Evolutionary conservation across 2,113 vertebrate species (phyloP), one percentile per base, ranked within the genome.

Genomic region (Xenopus laevis): DNA sequence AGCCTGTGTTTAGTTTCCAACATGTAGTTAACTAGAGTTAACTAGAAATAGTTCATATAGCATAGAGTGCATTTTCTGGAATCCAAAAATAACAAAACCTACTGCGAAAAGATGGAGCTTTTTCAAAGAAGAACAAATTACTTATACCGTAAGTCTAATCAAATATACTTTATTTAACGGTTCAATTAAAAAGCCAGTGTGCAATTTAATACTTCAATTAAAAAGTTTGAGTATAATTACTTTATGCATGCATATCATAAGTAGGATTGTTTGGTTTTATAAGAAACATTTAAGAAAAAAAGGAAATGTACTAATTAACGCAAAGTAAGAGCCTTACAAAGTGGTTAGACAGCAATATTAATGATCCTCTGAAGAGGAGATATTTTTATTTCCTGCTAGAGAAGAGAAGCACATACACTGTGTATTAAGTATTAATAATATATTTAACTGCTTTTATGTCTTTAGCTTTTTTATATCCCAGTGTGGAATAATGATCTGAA

Each of bases 91-190:
- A 50, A 10, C 7, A 50, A 50, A 50, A 13, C 47, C 15, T 50
- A 50, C 47, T 50, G 12, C 3, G 33, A 12, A 50, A 50, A 50
- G 47, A 13, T 50, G 15, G 11, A 16, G 47, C 47, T 50, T 50
- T 3, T 50, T 50, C 12, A 13, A 50, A 50, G 47, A 13, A 47
- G 10, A 63, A 17, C n/a, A n/a, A 12, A 50, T 44, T 45, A 30
- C 23, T 44, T 40, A 20, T 1, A 11, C 17, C n/a, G 6, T 1
- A 50, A 13, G 23, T 46, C 1, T 27, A 46, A 7, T 66, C 52
- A 55, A 64, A 73, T 58, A 23, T 57, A 16, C 20, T 73, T 73
- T 73, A 73, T 73, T 58, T 58, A 55, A 4, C 30, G 15, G 10
- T 44, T 61, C 46, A n/a, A 13, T 47, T 71, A 23, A 45, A 61